Percentiles rank a stretch among this genome's conserved stretches.
phyloP scores from a whole-genome alignment of 35 echinoderm and acorn worm species.

The Ptychodera flava region DNA sequence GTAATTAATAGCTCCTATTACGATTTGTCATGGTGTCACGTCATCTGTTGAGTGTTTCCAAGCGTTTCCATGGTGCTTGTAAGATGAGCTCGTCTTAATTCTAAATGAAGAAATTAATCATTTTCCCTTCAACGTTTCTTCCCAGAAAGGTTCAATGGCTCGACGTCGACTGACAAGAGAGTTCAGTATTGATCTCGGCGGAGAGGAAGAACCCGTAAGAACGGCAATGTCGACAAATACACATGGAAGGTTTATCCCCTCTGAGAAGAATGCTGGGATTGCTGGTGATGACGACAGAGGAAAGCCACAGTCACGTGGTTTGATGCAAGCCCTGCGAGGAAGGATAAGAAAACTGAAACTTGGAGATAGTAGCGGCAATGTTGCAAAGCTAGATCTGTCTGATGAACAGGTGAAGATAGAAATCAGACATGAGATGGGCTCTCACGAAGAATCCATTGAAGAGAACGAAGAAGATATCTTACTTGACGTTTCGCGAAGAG shows the following conservation, averaged over 20 bases:
- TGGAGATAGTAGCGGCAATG: neutral
- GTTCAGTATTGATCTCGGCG: neutral
- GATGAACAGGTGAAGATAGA: neutral
- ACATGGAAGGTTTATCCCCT: too few species aligned
- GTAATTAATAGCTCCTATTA: too few species aligned
- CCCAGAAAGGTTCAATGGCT: neutral
- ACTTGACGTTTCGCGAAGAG: too few species aligned
- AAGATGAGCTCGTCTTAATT: too few species aligned
- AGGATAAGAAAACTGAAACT: neutral
- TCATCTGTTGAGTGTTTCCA: too few species aligned
- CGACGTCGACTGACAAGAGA: neutral
- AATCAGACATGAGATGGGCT: neutral
- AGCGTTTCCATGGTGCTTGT: too few species aligned
- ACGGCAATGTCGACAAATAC: too few species aligned
- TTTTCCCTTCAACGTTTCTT: too few species aligned
- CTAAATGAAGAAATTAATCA: too few species aligned
- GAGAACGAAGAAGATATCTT: neutral
- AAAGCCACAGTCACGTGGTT: neutral
- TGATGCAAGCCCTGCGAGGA: neutral
- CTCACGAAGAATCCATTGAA: neutral
- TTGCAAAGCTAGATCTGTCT: neutral
- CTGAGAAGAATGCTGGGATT: too few species aligned
- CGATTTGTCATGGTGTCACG: too few species aligned
- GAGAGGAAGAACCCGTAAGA: neutral
- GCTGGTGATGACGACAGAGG: neutral